A percentile compares a stretch with the other conserved stretches of the same genome.
Conservation (phyloP, 2,113 vertebrate genomes). For the Xerus inauris region DNA sequence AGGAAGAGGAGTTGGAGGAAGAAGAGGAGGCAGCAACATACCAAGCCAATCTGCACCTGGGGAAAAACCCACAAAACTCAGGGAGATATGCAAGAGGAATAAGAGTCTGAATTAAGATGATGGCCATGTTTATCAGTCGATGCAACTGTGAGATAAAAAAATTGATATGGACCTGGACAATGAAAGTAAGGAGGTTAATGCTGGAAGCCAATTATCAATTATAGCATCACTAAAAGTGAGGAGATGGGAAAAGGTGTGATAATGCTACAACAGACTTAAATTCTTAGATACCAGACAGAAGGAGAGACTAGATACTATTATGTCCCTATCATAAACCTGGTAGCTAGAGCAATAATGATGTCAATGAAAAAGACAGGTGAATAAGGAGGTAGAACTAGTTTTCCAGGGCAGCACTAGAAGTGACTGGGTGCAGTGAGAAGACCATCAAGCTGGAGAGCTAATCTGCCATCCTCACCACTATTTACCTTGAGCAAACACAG, state of each 20-base stretch:
- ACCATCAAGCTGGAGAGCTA: too few relatives aligned
- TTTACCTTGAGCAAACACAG: not conserved
- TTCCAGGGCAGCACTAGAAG: not conserved
- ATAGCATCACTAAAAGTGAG: not conserved
- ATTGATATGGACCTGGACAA: not conserved
- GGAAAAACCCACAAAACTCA: not conserved
- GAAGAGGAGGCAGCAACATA: not conserved
- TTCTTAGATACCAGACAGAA: not conserved
- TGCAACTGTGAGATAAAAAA: not conserved
- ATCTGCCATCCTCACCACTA: not conserved
- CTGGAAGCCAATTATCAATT: not conserved
- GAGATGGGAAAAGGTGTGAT: not conserved
- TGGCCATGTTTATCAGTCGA: not conserved
- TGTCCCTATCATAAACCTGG: not conserved
- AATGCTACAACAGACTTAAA: not conserved
- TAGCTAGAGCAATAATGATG: not conserved
- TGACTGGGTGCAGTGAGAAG: not conserved
- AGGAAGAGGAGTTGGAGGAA: not conserved
- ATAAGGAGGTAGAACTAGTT: not conserved
- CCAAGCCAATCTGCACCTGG: not conserved
- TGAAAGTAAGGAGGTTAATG: not conserved
- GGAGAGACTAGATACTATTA: not conserved
- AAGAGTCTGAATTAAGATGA: not conserved
- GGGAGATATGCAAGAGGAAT: not conserved
- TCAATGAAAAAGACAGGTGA: not conserved